Percentiles rank a stretch among this genome's conserved stretches.
Evolutionary conservation across 2,113 vertebrate species (phyloP).

Genomic region (Grus americana): DNA sequence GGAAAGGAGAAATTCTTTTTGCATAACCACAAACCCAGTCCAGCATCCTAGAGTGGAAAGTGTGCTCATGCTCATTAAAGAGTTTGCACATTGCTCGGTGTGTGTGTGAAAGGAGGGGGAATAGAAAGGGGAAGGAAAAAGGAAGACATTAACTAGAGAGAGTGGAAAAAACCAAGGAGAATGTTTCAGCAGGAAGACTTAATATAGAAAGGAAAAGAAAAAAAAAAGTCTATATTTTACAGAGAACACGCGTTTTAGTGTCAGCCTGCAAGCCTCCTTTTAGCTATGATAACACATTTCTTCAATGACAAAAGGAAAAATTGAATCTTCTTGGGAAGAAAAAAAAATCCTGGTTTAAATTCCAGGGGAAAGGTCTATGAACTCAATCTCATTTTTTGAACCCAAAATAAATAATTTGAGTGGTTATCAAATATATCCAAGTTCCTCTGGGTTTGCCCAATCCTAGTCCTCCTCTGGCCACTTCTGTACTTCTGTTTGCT

Average conservation of each 20-base stretch:
- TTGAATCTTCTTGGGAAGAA: neutral
- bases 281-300: neutral
- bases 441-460: neutral
- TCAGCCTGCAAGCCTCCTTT: neutral
- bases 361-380: neutral
- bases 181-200: neutral
- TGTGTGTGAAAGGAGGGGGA: neutral
- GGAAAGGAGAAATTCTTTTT: neutral
- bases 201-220: neutral
- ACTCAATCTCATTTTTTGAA: slow-evolving; percentile 13
- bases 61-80: neutral
- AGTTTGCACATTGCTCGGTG: neutral
- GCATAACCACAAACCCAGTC: neutral
- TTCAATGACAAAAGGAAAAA: slow-evolving; percentile 10
- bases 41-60: neutral
- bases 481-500: slow-evolving; percentile 22
- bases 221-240: neutral
- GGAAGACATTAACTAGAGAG: neutral
- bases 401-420: slow-evolving; percentile 36
- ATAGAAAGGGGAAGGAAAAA: neutral
- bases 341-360: neutral
- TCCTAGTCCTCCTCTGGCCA: neutral
- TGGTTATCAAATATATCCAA: neutral
- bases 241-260: neutral
- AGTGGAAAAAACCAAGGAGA: neutral